Base-by-base conservation (phyloP, 2,797 vertebrate species). In the Acanthis flammea region DNA sequence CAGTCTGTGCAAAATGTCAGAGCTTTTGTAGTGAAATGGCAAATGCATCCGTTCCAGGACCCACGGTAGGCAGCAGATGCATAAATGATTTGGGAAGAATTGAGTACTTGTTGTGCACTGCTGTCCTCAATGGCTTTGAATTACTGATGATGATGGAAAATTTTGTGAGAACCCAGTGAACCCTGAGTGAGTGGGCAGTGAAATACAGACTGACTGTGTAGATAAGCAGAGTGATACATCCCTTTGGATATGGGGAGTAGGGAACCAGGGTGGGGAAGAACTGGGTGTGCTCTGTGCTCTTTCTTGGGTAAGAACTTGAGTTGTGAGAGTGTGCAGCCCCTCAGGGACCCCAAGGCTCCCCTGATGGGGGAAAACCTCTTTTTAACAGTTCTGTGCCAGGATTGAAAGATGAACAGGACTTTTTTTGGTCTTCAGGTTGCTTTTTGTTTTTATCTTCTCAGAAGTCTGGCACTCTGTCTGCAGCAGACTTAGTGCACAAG, bases 381-480 rank as follows among this genome's bases (percentile, higher is more conserved):
- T 55, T 33, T 55, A 55, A 33, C n/a, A 33, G 14, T 55, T 33
- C n/a, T 55, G n/a, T 55, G 14, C 53, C 54, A 33, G n/a, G 22
- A 55, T 5, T 55, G 31, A 55, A n/a, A 55, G 31, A 55, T 7
- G 7, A 21, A 55, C 1, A 1, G 53, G 53, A 55, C 21, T 10
- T 33, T 31, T 31, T 23, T 7, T 37, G 14, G 22, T 55, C 54
- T 55, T 10, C 54, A 55, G 6, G 9, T 33, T 55, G 21, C 14
- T 55, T 22, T 55, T 33, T 55, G 10, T 33, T 55, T 14, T 55
- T n/a, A 53, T 31, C 19, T 53, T 54, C 23, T 55, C 22, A 33
- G n/a, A 55, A 55, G 54, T 55, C 21, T 4, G 0, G n/a, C n/a
- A 23, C 0, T 1, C n/a, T 1, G 2, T 33, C 54, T 55, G 54